Conservation (phyloP, 1,140 invertebrate species). For the Diabrotica undecimpunctata region DNA sequence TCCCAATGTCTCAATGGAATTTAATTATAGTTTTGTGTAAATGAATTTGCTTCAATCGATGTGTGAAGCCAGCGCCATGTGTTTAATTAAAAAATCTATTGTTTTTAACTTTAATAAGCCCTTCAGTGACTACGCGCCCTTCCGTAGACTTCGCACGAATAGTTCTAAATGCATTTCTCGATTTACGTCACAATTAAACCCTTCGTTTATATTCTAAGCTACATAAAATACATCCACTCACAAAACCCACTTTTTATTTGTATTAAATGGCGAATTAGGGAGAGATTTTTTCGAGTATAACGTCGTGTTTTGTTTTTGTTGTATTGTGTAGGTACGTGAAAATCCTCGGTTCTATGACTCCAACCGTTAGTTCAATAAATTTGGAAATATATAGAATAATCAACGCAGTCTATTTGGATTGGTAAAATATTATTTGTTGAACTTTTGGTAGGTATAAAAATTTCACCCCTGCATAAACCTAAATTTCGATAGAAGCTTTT, state of each 20-base stretch:
- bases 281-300: constrained; percentile 10
- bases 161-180: constrained; percentile 37
- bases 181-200: constrained; percentile 11
- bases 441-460: no score
- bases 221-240: constrained; percentile 11
- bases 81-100: constrained; percentile 44
- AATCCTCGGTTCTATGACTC: not conserved
- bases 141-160: constrained; percentile 37
- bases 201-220: constrained; percentile 17
- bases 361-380: not conserved
- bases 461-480: no score
- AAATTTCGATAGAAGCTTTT: no score
- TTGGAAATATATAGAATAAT: no score
- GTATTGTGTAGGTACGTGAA: not conserved
- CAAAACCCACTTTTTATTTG: constrained; percentile 17
- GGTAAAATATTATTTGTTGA: no score
- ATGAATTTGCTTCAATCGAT: constrained; percentile 41
- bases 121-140: constrained; percentile 37
- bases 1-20: constrained; percentile 38
- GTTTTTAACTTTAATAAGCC: constrained; percentile 44
- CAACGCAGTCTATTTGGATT: no score
- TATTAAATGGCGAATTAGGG: constrained; percentile 14
- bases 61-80: constrained; percentile 40
- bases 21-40: constrained; percentile 39
- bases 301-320: constrained; percentile 2